Percentiles rank a stretch among this genome's conserved stretches.
These are phyloP conservation scores for Typhlichthys subterraneus DNA, from an alignment of 2,797 vertebrate genomes.

Conservation along the genomic window DNA sequence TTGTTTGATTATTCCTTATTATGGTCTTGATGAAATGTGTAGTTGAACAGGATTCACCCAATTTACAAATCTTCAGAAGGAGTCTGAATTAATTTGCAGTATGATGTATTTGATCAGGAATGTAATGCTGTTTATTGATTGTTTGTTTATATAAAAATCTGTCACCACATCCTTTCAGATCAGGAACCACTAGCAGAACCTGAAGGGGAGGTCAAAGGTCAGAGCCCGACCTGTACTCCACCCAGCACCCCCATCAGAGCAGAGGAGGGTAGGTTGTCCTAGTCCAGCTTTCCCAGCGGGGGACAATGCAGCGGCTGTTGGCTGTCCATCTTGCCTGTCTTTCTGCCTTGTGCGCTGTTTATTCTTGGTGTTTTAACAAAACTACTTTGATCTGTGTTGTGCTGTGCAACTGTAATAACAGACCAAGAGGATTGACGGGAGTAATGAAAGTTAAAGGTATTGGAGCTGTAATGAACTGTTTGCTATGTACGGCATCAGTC, in stretches of 20 bases:
- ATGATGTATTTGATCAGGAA: no score
- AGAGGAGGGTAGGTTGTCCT: constrained; percentile 88
- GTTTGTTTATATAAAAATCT: no score
- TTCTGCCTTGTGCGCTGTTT: constrained; percentile 41
- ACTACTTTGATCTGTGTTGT: constrained; percentile 59
- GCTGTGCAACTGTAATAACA: constrained; percentile 78
- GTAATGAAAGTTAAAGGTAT: constrained; percentile 1
- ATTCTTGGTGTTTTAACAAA: constrained; percentile 71
- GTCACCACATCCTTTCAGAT: constrained; percentile 49
- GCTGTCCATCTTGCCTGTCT: constrained; percentile 36
- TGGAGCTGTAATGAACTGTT: not conserved
- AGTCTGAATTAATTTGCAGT: no score
- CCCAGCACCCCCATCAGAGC: constrained; percentile 88
- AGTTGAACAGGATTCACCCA: constrained; percentile 10
- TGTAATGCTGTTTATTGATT: no score
- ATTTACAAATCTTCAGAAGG: no score
- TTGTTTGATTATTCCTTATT: constrained; percentile 33
- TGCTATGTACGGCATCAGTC: not conserved
- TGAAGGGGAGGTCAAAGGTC: constrained; percentile 76
- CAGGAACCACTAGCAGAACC: constrained; percentile 67
- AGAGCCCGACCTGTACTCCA: constrained; percentile 82
- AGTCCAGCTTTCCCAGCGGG: constrained; percentile 18
- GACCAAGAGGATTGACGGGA: constrained; percentile 70
- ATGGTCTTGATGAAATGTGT: constrained; percentile 7
- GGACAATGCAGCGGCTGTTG: constrained; percentile 37